These are phyloP conservation scores for Ephydatia muelleri DNA, from an alignment of 37 sponge, comb jelly and placozoan species.

Conservation along the genomic window DNA sequence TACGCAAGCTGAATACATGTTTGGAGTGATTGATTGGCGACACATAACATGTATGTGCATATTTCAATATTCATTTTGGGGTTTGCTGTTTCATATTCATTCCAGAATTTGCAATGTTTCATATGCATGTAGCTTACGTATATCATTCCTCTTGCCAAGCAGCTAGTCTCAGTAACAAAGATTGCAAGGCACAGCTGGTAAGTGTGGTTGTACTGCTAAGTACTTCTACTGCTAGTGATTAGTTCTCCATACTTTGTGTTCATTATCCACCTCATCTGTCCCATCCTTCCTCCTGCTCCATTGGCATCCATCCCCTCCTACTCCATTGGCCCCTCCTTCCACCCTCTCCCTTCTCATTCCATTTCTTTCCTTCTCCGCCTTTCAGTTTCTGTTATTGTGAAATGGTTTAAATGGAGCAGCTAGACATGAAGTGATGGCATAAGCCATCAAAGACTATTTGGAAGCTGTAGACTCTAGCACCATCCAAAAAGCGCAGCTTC, in stretches of 20 bases:
- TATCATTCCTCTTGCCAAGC: background rate
- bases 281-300: background rate
- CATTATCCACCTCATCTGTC: background rate
- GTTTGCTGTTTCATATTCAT: no score
- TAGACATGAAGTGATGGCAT: background rate
- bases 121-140: background rate
- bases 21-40: no score
- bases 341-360: background rate
- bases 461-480: no score
- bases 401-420: background rate
- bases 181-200: conserved; percentile 36
- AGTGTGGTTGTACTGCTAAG: background rate
- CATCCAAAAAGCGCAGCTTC: no score
- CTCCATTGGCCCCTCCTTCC: background rate
- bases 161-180: conserved; percentile 6
- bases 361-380: background rate
- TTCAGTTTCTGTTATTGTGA: background rate
- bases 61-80: no score
- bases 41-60: no score
- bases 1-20: no score
- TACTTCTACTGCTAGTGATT: background rate
- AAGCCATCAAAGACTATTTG: background rate
- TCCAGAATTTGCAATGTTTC: no score
- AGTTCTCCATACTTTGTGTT: background rate
- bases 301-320: background rate